Evolutionary conservation across 2,113 vertebrate genomes (phyloP).

Genomic region (Proterorhinus semilunaris): DNA sequence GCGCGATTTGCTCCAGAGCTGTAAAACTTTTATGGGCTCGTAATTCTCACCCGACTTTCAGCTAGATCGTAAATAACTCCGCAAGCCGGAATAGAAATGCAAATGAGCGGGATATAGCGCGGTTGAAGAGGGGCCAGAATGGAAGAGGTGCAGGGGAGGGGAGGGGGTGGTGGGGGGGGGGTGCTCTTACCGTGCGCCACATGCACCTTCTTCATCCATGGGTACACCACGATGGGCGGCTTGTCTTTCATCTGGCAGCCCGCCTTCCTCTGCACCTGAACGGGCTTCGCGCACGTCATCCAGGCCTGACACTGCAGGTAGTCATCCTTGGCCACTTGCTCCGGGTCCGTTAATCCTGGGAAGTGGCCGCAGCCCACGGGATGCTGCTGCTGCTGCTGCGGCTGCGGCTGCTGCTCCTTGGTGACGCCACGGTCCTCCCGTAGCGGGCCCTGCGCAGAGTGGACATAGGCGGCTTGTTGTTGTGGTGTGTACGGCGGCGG

Average conservation of each 20-base stretch:
- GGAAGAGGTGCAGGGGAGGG: too few species aligned
- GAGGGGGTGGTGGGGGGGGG: too few species aligned
- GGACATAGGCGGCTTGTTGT: conserved; percentile 63
- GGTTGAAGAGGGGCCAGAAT: background rate
- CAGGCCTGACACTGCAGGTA: conserved; percentile 67
- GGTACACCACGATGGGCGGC: conserved; percentile 70
- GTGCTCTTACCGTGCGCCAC: conserved; percentile 58
- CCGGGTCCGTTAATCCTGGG: conserved; percentile 39
- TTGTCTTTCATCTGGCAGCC: conserved; percentile 60
- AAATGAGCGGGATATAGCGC: conserved; percentile 48
- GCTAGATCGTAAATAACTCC: conserved; percentile 68
- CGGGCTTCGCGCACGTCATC: conserved; percentile 61
- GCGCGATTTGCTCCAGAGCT: conserved; percentile 39
- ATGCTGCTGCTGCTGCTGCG: too few species aligned
- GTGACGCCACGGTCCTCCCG: conserved; percentile 49
- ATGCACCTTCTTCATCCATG: conserved; percentile 76
- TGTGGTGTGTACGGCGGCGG: conserved; percentile 65
- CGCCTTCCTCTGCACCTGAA: conserved; percentile 70
- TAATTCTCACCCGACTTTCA: conserved; percentile 68
- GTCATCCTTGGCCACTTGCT: conserved; percentile 30
- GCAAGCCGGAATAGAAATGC: conserved; percentile 50
- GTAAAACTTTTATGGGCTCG: conserved; percentile 72
- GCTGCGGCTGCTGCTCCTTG: conserved; percentile 18
- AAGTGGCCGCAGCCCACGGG: conserved; percentile 17
- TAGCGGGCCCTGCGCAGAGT: conserved; percentile 58